Conservation (phyloP, 2,797 vertebrate genomes). For the Mallotus villosus region DNA sequence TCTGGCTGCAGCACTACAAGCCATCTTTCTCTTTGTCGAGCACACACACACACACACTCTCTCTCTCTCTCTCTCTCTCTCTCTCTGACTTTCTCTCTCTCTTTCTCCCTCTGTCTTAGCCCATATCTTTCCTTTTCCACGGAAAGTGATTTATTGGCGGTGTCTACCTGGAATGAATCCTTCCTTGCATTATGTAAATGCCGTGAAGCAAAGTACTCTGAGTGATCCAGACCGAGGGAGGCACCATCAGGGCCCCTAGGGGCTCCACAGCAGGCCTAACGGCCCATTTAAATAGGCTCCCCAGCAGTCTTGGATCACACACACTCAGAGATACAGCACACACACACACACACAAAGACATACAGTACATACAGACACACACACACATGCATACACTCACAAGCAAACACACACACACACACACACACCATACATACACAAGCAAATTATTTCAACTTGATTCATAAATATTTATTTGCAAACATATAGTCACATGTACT, state of each 20-base stretch:
- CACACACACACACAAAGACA: constrained; percentile 8
- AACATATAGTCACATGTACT: too few relatives aligned
- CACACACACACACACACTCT: too few relatives aligned
- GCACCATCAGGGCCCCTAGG: constrained; percentile 23
- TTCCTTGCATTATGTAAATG: constrained; percentile 61
- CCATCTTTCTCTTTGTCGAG: constrained; percentile 33
- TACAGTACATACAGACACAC: constrained; percentile 12
- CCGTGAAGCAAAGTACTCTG: constrained; percentile 45
- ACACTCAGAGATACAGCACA: background rate
- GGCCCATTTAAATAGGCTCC: constrained; percentile 22
- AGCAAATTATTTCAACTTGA: background rate
- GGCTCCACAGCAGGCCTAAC: constrained; percentile 36
- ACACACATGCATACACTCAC: constrained; percentile 1
- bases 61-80: constrained; percentile 12
- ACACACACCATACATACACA: constrained; percentile 6
- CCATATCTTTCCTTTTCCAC: constrained; percentile 39
- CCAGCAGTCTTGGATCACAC: background rate
- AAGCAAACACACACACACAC: background rate
- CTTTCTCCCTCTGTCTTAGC: constrained; percentile 14
- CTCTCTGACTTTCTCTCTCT: constrained; percentile 22
- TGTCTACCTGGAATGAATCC: constrained; percentile 55
- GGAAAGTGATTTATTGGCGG: constrained; percentile 62
- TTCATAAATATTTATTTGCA: too few relatives aligned
- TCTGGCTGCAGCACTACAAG: constrained; percentile 49
- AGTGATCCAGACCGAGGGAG: constrained; percentile 48